phyloP scores from a whole-genome alignment of 2,113 vertebrate species.

The Oncorhynchus keta region DNA sequence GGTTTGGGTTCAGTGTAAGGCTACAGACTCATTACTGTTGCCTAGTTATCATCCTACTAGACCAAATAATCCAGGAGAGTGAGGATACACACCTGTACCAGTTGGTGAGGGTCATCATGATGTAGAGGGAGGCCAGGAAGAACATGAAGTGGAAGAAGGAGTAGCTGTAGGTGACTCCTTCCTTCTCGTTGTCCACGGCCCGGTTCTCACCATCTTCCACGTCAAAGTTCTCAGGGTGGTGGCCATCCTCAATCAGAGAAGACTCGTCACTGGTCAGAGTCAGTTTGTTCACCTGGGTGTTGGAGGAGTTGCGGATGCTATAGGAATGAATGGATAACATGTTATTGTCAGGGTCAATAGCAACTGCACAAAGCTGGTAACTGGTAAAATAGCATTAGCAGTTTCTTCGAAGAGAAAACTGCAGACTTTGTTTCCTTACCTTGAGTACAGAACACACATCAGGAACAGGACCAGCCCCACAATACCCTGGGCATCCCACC shows the following conservation, averaged over 20 bases:
- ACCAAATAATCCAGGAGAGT: not conserved
- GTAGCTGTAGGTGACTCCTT: slow-evolving; percentile 96
- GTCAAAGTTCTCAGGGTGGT: slow-evolving; percentile 79
- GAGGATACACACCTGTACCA: slow-evolving; percentile 89
- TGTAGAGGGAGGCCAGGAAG: slow-evolving; percentile 95
- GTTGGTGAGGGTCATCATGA: slow-evolving; percentile 99
- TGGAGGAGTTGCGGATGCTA: slow-evolving; percentile 95
- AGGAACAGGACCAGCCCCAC: slow-evolving; percentile 93
- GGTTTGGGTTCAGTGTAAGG: too few relatives aligned
- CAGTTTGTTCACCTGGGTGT: slow-evolving; percentile 93
- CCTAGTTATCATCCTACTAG: too few relatives aligned
- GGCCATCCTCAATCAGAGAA: slow-evolving; percentile 91
- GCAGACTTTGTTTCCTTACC: slow-evolving; percentile 69
- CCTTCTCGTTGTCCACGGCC: slow-evolving; percentile 92
- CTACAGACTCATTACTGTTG: too few relatives aligned
- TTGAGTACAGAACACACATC: slow-evolving; percentile 96
- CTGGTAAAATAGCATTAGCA: too few relatives aligned
- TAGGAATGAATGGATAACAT: not conserved
- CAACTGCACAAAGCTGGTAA: too few relatives aligned
- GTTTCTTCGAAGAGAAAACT: not conserved
- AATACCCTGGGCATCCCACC: slow-evolving; percentile 99
- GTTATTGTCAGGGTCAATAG: not conserved
- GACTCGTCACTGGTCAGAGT: slow-evolving; percentile 94
- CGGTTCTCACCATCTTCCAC: slow-evolving; percentile 72
- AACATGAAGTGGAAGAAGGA: slow-evolving; percentile 99